Evolutionary conservation across 2,888 invertebrate species (phyloP).

Genomic region (Heliconius erato): DNA sequence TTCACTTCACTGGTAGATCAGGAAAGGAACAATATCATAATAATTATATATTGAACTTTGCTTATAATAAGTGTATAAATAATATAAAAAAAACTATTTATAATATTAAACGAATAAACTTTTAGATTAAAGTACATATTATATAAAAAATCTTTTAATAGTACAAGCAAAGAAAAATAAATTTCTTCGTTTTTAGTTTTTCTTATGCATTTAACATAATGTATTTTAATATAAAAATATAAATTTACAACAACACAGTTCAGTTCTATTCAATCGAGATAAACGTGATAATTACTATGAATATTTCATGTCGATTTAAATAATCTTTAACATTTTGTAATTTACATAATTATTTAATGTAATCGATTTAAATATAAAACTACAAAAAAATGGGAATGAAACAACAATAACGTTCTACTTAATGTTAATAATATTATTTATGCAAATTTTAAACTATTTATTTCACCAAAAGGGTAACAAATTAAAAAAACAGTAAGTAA

Average conservation of each 20-base stretch:
- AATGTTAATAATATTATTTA: neutral
- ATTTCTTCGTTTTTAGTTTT: neutral
- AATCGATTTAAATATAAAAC: neutral
- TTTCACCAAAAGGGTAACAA: conserved; percentile 17
- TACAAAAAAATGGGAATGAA: neutral
- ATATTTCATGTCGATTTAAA: neutral
- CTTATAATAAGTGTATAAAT: conserved; percentile 3
- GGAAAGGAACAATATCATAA: neutral
- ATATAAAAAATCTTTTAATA: neutral
- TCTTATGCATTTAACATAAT: neutral
- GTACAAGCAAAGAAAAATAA: neutral
- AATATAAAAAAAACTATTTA: neutral
- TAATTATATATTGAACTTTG: conserved; percentile 6
- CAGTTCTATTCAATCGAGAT: neutral
- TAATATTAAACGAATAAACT: conserved; percentile 7
- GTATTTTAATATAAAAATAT: too few relatives aligned
- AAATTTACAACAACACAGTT: too few relatives aligned
- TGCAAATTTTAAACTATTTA: neutral
- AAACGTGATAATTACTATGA: neutral
- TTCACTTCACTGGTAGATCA: conserved; percentile 23
- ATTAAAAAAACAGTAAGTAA: conserved; percentile 33
- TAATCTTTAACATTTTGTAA: neutral
- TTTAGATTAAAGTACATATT: neutral
- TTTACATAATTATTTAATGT: neutral
- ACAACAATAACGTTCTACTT: neutral